Base-by-base conservation (phyloP, 2,113 vertebrate genomes). In the Nyctereutes procyonoides region DNA sequence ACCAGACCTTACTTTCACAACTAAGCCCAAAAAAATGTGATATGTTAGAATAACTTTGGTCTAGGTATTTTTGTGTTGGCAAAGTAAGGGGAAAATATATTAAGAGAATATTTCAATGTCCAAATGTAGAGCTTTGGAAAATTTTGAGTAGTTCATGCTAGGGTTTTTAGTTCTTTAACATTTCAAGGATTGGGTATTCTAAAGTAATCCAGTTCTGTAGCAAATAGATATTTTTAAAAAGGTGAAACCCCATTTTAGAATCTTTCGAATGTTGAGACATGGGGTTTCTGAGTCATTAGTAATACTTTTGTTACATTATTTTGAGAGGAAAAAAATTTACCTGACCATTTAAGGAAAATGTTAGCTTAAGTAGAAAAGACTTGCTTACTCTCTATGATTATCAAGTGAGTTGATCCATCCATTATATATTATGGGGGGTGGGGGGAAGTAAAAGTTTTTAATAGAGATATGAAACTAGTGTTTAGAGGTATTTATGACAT, bases 401-500 rank as follows among this genome's bases (percentile, higher is more conserved):
- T 65, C 56, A 83, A 30, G 62, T 90, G 94, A 86, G 82, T 20
- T 82, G 26, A n/a, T 48, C 15, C 43, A 58, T 97, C 96, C 8
- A 71, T 55, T 86, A 71, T 88, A 62, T 92, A 80, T 95, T 62
- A 96, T 55, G 26, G 76, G 38, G 63, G 28, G 1, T 24, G 32
- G 30, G 19, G 86, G 90, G 93, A 86, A 71, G 55, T 96, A 91
- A 90, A 93, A 94, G 93, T 62, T 90, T 97, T 82, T 96, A 53
- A 83, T 28, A 96, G 96, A 96, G 30, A 63, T 86, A 71, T 16
- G 38, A 96, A 80, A 94, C 32, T 95, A 93, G 8, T 98, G 8
- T 96, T 98, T 92, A 97, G 81, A 96, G 76, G 98, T 85, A 58
- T 97, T 98, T 97, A 96, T 93, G 77, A 94, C 93, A 93, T 26